Conservation (phyloP, 2,888 invertebrate species). For the Clitarchus hookeri region DNA sequence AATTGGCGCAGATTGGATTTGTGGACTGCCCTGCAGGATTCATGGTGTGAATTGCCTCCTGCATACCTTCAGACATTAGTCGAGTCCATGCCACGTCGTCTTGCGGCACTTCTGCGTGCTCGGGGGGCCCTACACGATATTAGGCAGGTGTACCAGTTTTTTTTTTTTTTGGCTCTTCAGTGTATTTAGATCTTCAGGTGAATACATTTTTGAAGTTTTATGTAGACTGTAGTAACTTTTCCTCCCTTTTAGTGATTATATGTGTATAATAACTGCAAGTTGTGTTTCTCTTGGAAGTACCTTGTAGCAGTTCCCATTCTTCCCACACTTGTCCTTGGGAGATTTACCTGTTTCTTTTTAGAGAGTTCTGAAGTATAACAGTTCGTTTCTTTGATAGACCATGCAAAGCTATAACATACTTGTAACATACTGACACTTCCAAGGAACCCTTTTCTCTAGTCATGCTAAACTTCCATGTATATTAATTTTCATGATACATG, state of each 20-base stretch:
- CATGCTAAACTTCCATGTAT: background rate
- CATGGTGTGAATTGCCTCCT: too few relatives aligned
- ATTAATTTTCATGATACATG: background rate
- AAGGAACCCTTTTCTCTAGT: background rate
- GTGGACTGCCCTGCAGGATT: too few relatives aligned
- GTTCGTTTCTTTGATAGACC: conserved; percentile 22
- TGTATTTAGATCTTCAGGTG: conserved; percentile 43
- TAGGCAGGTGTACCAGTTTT: too few relatives aligned
- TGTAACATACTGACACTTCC: background rate
- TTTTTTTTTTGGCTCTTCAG: too few relatives aligned
- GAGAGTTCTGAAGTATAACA: background rate
- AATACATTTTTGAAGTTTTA: conserved; percentile 43
- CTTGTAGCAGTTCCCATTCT: background rate
- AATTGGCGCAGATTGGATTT: too few relatives aligned
- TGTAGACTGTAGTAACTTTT: conserved; percentile 43
- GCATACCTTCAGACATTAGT: too few relatives aligned
- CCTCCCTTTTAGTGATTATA: conserved; percentile 45
- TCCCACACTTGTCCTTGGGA: conserved; percentile 6
- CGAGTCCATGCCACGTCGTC: too few relatives aligned
- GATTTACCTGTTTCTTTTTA: conserved; percentile 1
- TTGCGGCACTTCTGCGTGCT: too few relatives aligned
- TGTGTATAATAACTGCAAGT: conserved; percentile 35
- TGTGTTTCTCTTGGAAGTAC: too few relatives aligned
- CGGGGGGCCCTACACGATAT: too few relatives aligned
- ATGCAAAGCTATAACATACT: conserved; percentile 17